Base-by-base conservation (phyloP, 2,797 vertebrate species). In the Pseudopleuronectes americanus region DNA sequence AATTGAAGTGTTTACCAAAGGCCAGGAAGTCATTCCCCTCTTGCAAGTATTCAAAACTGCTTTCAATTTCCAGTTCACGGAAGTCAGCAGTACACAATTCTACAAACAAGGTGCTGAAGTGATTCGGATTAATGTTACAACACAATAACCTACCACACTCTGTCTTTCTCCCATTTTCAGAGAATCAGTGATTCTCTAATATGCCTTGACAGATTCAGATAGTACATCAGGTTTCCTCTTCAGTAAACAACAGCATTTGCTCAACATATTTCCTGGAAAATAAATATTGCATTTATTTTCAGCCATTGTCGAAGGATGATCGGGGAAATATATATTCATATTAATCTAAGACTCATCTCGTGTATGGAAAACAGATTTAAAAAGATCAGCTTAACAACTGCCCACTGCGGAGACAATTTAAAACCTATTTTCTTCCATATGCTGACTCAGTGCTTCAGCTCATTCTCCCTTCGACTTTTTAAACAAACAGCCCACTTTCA, bases 1-100 rank as follows among this genome's bases (percentile, higher is more conserved):
- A 83, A 80, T 80, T 63, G 63, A 79, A 74, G 38, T 53, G 72
- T 79, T 84, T 74, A 66, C 76, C 41, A 64, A 86, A 83, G 68
- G 62, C 45, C 66, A 73, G 31, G 81, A 36, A 65, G 53, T 4
- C 31, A 53, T 58, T 65, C 33, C 43, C 38, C 17, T 23, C 57
- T 31, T 71, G 49, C 13, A 74, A 63, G 70, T 45, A 48, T 55
- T 71, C 28, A 38, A 61, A 83, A 75, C 66, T 66, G 63, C 47
- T 66, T 57, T 48, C 68, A 61, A 67, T 63, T 68, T 70, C 66
- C 28, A 22, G 23, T 76, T 64, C 16, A 52, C 16, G 14, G 43
- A 73, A 65, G 59, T 67, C 58, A 64, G 45, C 57, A 65, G 54
- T 68, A 53, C 48, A 24, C 8, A 36, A 8, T 49, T 45, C 47